phyloP scores from a whole-genome alignment of 2,113 vertebrate species.

The Phrynocephalus versicolor region DNA sequence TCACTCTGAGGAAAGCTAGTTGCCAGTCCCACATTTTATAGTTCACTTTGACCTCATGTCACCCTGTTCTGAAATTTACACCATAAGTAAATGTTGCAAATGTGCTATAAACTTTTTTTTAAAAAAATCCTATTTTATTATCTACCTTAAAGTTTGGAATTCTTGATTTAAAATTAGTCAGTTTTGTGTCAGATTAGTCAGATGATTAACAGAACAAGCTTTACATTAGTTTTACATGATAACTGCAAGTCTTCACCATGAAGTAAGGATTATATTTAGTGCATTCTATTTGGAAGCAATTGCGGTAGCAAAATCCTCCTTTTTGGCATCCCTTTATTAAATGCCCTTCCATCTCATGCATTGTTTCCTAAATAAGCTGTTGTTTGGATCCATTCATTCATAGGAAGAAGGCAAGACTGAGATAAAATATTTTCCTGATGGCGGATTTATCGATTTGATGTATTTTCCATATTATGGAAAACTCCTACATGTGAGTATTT shows the following conservation, averaged over 20 bases:
- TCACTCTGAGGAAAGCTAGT: no score
- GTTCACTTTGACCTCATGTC: no score
- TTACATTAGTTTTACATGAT: background rate
- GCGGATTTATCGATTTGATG: conserved; percentile 87
- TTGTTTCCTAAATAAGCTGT: background rate
- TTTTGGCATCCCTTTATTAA: background rate
- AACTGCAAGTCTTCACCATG: background rate
- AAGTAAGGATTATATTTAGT: background rate
- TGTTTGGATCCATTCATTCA: conserved; percentile 52
- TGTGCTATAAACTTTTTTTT: no score
- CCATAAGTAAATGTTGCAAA: no score
- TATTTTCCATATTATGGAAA: conserved; percentile 98
- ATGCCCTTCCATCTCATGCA: background rate
- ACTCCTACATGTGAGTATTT: conserved; percentile 89
- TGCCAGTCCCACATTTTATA: no score
- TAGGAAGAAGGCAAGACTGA: conserved; percentile 75
- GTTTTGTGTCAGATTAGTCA: background rate
- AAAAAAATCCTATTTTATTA: background rate
- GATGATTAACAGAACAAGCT: background rate
- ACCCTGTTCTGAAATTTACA: no score
- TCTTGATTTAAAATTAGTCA: background rate
- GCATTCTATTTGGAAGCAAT: conserved; percentile 18
- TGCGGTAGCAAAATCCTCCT: background rate
- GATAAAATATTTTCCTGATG: conserved; percentile 82
- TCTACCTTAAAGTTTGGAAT: background rate